Conservation (phyloP, 2,113 vertebrate genomes). For the Callopanchax toddi region DNA sequence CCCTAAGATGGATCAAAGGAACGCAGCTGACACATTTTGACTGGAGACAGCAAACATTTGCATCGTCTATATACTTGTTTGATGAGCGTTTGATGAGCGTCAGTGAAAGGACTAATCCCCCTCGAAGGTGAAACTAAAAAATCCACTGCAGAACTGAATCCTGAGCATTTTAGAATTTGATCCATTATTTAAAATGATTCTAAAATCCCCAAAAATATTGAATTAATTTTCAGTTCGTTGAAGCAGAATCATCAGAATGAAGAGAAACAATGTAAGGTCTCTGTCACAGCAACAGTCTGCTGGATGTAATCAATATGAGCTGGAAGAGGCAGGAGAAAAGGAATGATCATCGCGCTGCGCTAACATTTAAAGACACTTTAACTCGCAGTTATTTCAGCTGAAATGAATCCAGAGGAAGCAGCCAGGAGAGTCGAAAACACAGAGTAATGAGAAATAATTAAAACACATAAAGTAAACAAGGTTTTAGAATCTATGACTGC, state of each 20-base stretch:
- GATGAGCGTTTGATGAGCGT: conserved; percentile 2
- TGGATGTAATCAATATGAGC: conserved; percentile 61
- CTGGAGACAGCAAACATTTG: conserved; percentile 18
- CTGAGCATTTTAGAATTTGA: background rate
- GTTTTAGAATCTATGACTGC: background rate
- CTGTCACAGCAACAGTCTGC: conserved; percentile 53
- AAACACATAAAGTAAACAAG: background rate
- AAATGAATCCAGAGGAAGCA: conserved; percentile 28
- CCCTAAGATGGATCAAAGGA: conserved; percentile 7
- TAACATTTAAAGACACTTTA: conserved; percentile 47
- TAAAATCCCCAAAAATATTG: too few species aligned
- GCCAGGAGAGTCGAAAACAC: conserved; percentile 13
- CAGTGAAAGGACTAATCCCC: conserved; percentile 31
- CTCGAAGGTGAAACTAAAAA: conserved; percentile 30
- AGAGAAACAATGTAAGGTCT: conserved; percentile 43
- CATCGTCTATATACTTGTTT: background rate
- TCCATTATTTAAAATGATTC: background rate
- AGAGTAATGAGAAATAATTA: conserved; percentile 14
- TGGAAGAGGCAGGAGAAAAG: conserved; percentile 49
- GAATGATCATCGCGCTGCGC: conserved; percentile 51
- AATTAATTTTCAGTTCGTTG: too few species aligned
- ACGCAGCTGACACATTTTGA: conserved; percentile 19
- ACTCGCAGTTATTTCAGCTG: conserved; percentile 24
- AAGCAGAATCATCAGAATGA: conserved; percentile 31
- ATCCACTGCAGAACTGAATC: conserved; percentile 25